Conservation (phyloP, 2,797 vertebrate species). For the Ataeniobius toweri region DNA sequence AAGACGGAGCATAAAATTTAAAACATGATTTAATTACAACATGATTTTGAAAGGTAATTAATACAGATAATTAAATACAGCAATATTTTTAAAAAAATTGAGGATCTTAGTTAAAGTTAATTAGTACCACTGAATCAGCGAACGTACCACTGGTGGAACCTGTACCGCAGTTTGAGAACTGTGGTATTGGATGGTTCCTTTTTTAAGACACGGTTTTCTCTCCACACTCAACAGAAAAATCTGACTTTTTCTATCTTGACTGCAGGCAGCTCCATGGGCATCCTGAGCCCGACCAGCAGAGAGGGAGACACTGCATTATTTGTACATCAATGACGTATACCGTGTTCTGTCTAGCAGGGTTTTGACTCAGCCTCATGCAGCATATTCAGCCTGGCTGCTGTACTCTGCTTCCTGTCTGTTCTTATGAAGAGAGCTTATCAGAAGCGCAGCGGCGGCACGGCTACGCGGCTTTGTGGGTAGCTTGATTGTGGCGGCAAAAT, state of each 20-base stretch:
- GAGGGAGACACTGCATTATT: constrained; percentile 56
- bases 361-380: constrained; percentile 51
- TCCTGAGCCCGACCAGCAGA: constrained; percentile 33
- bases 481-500: constrained; percentile 71
- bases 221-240: background rate
- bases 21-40: background rate
- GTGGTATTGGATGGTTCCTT: background rate
- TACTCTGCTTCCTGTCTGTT: constrained; percentile 67
- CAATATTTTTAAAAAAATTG: no score
- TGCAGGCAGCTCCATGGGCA: background rate
- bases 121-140: background rate
- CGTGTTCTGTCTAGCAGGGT: constrained; percentile 40
- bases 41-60: no score
- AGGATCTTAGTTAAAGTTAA: background rate
- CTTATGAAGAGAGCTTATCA: constrained; percentile 62
- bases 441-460: constrained; percentile 39
- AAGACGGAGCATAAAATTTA: background rate
- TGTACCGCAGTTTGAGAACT: background rate
- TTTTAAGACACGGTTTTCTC: background rate
- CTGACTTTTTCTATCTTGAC: constrained; percentile 13
- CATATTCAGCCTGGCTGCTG: constrained; percentile 33
- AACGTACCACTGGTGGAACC: background rate
- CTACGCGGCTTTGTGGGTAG: constrained; percentile 44
- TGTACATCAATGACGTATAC: constrained; percentile 48
- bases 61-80: background rate